Base-by-base conservation (phyloP, 1,140 invertebrate species). In the Magallana angulata region DNA sequence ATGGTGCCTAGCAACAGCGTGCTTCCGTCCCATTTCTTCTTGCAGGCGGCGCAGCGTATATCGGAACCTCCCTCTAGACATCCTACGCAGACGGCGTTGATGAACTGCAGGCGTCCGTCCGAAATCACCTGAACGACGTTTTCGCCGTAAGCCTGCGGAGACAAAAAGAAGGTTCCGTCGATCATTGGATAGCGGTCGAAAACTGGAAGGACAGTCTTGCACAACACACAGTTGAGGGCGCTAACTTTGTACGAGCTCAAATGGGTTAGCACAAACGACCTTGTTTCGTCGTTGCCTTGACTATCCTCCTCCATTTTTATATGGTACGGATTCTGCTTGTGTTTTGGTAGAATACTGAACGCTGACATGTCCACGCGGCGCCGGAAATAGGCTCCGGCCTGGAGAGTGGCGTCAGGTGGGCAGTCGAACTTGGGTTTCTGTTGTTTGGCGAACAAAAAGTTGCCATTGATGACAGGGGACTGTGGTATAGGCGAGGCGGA, bases 161-260 rank as follows among this genome's bases (percentile, higher is more conserved):
- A 98, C 48, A 99, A 96, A 95, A 99, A 99, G 95, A 99, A 98
- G 11, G 98, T 99, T 64, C 99, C 99, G 94, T 99, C 98, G 60
- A 99, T 97, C 84, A 99, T 95, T 1, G 99, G 99, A 95, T 99
- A 99, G 88, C 98, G 96, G 96, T 99, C 99, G 95, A 98, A 99
- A 86, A 99, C 98, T 83, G 97, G 96, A 96, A 99, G 96, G 11
- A 97, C 96, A 68, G 97, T 96, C 90, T 97, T 97, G 95, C 98
- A 99, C 83, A 99, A 95, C 11, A 99, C 97, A 90, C 94, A 95
- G 59, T 89, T 89, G 14, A 94, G 82, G 3, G 91, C 87, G 4
- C 92, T 91, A 85, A 92, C 90, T 83, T 91, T 92, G 88, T 93
- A 92, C 12, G 89, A 91, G 86, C 92, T 93, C 12, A 95, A 89